Conservation (phyloP, 2,888 invertebrate genomes). For the Rhaphigaster nebulosa region DNA sequence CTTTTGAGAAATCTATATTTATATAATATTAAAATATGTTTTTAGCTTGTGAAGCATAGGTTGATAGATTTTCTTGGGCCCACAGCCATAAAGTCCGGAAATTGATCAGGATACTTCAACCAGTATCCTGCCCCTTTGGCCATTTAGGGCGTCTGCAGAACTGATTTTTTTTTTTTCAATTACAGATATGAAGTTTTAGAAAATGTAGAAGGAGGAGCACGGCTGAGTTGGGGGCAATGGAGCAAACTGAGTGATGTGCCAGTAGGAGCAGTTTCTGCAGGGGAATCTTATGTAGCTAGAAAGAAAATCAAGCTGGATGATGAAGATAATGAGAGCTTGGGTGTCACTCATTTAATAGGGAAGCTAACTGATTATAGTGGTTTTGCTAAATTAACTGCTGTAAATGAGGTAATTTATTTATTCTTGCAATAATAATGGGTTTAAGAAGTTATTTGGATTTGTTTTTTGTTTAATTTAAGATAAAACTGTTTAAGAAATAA, state of each 20-base stretch:
- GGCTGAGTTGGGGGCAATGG: conserved; percentile 84
- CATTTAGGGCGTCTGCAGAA: neutral
- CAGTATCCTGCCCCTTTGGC: neutral
- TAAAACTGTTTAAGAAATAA: too few species aligned
- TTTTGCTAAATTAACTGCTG: conserved; percentile 79
- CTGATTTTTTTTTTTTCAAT: neutral
- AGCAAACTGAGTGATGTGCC: conserved; percentile 77
- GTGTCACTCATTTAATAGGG: conserved; percentile 77
- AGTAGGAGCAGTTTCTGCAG: conserved; percentile 78
- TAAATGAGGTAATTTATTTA: conserved; percentile 71
- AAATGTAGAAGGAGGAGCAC: conserved; percentile 82
- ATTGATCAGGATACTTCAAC: too few species aligned
- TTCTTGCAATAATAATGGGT: neutral
- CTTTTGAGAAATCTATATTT: too few species aligned
- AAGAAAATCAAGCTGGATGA: conserved; percentile 66
- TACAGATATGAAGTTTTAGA: conserved; percentile 72
- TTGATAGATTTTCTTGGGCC: too few species aligned
- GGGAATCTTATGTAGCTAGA: conserved; percentile 70
- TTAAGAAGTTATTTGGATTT: neutral
- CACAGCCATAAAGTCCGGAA: too few species aligned
- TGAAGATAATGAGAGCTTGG: conserved; percentile 64
- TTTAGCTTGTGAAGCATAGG: too few species aligned
- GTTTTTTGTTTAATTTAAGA: neutral
- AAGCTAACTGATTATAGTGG: conserved; percentile 76
- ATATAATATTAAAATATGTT: too few species aligned